Percentiles rank a stretch among this genome's conserved stretches.
phyloP scores from a whole-genome alignment of 2,888 invertebrate genomes.

The Dynastes hyllus region DNA sequence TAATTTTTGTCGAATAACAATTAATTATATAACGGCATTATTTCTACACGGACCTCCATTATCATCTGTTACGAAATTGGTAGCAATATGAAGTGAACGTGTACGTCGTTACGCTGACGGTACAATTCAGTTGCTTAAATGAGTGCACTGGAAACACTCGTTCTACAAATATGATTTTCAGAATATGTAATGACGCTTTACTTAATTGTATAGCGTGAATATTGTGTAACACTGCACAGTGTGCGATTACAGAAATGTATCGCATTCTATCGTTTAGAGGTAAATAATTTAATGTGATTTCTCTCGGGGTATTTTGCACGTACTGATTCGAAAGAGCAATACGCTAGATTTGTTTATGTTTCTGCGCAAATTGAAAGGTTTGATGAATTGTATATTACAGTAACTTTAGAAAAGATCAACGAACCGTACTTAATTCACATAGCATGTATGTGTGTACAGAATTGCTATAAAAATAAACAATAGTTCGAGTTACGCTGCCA shows the following conservation, averaged over 20 bases:
- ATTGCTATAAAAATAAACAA: no score
- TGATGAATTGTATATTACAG: no score
- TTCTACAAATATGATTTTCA: constrained; percentile 27
- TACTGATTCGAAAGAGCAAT: neutral
- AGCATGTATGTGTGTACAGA: no score
- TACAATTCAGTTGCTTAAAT: constrained; percentile 13
- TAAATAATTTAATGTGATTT: constrained; percentile 14
- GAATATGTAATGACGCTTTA: constrained; percentile 31
- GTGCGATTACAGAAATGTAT: neutral
- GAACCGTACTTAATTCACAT: no score
- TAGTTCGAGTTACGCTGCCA: no score
- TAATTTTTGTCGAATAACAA: neutral
- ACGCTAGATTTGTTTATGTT: neutral
- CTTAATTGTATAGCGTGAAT: constrained; percentile 25
- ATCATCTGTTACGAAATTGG: constrained; percentile 26
- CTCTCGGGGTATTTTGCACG: neutral
- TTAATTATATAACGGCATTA: neutral
- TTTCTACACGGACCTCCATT: neutral
- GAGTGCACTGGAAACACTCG: neutral
- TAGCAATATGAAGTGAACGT: constrained; percentile 23
- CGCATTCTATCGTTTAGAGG: neutral
- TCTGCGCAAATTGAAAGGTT: no score
- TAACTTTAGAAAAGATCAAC: no score
- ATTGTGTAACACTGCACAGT: neutral
- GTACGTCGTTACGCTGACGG: constrained; percentile 5